Evolutionary conservation across 2,113 vertebrate genomes (phyloP), one percentile per base, ranked within the genome.

Genomic region (Halichoerus grypus): DNA sequence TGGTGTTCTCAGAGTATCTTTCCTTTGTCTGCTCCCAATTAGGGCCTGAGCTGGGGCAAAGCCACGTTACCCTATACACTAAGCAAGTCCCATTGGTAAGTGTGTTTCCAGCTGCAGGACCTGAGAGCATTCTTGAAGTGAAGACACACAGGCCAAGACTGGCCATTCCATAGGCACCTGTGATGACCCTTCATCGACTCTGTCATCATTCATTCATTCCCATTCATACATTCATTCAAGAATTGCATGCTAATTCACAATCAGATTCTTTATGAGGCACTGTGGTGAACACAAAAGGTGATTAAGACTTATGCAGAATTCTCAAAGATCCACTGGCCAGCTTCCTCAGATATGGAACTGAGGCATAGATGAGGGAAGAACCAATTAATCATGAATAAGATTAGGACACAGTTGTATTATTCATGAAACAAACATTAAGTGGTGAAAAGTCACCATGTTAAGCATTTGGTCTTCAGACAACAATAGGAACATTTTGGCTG

Each of bases 401-500:
- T 94, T 67, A 89, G 57, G 24, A 85, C 6, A 51, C 11, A 53
- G 33, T 67, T 11, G 22, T 91, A 31, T 83, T 79, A n/a, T 84
- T 87, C n/a, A 82, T 57, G 69, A 87, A 81, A 74, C 24, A 93
- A 84, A 83, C 7, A 24, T 65, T 76, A 88, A 71, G 51, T 69
- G 51, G 19, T 74, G 22, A 88, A 84, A 96, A 88, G 18, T 39
- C 22, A n/a, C 21, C 46, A 79, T 46, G 36, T 85, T 87, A 77
- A 96, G 85, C 88, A 74, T 65, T 61, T 63, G 67, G 46, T 28
- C 71, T 95, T 89, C n/a, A 71, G 46, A 95, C 94, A 59, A 83
- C 5, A 31, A 49, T 14, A 61, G 24, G 16, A 92, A 55, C 3
- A 79, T 74, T 57, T 59, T 67, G 76, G 39, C 53, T 91, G 4